Evolutionary conservation across 1,140 invertebrate species (phyloP).

Genomic region (Atta texana): DNA sequence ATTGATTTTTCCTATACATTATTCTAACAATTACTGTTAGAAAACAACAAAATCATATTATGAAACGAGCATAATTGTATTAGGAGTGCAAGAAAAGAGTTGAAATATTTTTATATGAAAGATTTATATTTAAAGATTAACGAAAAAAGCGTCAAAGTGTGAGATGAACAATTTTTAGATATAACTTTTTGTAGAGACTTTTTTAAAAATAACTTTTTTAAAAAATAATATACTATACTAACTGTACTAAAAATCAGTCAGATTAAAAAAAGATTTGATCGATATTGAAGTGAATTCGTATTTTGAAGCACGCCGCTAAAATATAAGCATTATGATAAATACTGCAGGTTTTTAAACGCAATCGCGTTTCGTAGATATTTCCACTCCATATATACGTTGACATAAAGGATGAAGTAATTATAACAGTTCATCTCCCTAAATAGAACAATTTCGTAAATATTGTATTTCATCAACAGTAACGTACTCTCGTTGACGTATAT

Average conservation of each 20-base stretch:
- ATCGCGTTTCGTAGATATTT: constrained; percentile 25
- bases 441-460: constrained; percentile 67
- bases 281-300: background rate
- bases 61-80: no score
- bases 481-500: background rate
- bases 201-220: no score
- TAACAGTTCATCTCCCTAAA: constrained; percentile 67
- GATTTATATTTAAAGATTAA: no score
- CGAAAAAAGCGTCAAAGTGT: no score
- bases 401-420: constrained; percentile 61
- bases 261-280: background rate
- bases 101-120: no score
- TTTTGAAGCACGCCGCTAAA: background rate
- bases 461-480: constrained; percentile 41
- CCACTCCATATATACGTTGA: background rate
- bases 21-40: no score
- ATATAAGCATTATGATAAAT: constrained; percentile 29
- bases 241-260: background rate
- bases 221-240: no score
- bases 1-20: no score
- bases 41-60: no score
- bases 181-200: no score
- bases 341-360: background rate
- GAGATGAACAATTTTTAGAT: no score
- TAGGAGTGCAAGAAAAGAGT: no score